A percentile compares a stretch with the other conserved stretches of the same genome.
Evolutionary conservation across 2,888 invertebrate genomes (phyloP).

Genomic region (Rapana venosa): DNA sequence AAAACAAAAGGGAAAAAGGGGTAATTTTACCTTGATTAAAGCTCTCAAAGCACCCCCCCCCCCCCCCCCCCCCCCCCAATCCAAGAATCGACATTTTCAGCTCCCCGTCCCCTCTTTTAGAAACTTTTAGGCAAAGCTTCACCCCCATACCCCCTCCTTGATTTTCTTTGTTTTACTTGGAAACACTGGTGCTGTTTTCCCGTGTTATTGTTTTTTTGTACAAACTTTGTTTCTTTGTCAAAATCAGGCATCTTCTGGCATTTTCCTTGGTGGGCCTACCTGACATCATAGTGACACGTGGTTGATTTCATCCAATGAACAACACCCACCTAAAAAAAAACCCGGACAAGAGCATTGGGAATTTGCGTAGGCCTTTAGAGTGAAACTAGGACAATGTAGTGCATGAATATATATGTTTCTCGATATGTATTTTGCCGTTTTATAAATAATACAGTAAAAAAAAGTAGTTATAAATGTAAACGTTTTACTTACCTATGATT

Average conservation of each 20-base stretch:
- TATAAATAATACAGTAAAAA: background rate
- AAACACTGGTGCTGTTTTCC: background rate
- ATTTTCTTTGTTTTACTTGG: background rate
- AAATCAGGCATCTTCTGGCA: background rate
- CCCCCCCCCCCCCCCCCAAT: too few species aligned
- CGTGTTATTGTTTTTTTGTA: background rate
- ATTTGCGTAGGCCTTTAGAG: background rate
- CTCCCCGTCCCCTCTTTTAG: background rate
- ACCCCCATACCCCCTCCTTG: background rate
- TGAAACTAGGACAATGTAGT: slow-evolving; percentile 32
- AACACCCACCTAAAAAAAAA: slow-evolving; percentile 23
- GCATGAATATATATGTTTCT: background rate
- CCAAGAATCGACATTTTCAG: too few species aligned
- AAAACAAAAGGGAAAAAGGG: too few species aligned
- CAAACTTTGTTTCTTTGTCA: background rate
- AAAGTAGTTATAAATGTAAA: background rate
- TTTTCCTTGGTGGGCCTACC: background rate
- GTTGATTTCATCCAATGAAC: slow-evolving; percentile 1
- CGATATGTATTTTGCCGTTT: background rate
- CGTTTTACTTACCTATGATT: background rate
- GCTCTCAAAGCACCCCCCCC: too few species aligned
- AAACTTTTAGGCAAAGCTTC: background rate
- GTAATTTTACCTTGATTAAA: too few species aligned
- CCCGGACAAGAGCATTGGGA: background rate
- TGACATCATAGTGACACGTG: slow-evolving; percentile 31